A percentile compares a stretch with the other conserved stretches of the same genome.
These are phyloP conservation scores for Tragelaphus scriptus DNA, from an alignment of 2,113 vertebrate genomes.

Conservation along the genomic window DNA sequence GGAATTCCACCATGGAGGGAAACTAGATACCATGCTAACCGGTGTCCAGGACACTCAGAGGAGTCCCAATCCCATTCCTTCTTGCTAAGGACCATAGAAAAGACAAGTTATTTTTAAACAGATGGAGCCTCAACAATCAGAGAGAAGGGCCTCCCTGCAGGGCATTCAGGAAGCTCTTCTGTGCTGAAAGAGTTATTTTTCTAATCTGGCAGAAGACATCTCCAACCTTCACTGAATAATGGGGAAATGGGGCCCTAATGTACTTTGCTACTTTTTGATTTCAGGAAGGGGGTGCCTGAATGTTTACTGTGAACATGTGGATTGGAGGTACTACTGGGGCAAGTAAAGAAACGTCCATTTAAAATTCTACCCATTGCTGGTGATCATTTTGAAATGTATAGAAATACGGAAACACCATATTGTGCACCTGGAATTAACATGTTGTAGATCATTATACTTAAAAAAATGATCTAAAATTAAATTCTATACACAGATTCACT, in stretches of 20 bases:
- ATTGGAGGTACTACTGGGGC: not conserved
- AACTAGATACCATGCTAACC: not conserved
- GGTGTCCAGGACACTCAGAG: not conserved
- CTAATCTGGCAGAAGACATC: not conserved
- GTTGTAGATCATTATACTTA: not conserved
- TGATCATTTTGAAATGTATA: not conserved
- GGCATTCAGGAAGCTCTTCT: not conserved
- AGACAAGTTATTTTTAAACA: not conserved
- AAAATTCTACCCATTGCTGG: not conserved
- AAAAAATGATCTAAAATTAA: not conserved
- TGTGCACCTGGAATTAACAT: not conserved
- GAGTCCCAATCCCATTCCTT: not conserved
- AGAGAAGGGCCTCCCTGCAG: not conserved
- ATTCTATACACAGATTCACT: not conserved
- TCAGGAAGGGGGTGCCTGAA: not conserved
- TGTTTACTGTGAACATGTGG: not conserved
- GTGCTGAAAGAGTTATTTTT: not conserved
- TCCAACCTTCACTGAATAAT: not conserved
- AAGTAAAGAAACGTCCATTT: not conserved
- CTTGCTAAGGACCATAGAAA: not conserved
- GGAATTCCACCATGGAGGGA: not conserved
- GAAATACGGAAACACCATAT: not conserved
- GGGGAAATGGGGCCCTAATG: not conserved
- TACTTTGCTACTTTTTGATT: not conserved
- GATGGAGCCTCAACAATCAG: not conserved